These are phyloP conservation scores for Erithacus rubecula DNA, from an alignment of 2,797 vertebrate genomes.

Conservation along the genomic window DNA sequence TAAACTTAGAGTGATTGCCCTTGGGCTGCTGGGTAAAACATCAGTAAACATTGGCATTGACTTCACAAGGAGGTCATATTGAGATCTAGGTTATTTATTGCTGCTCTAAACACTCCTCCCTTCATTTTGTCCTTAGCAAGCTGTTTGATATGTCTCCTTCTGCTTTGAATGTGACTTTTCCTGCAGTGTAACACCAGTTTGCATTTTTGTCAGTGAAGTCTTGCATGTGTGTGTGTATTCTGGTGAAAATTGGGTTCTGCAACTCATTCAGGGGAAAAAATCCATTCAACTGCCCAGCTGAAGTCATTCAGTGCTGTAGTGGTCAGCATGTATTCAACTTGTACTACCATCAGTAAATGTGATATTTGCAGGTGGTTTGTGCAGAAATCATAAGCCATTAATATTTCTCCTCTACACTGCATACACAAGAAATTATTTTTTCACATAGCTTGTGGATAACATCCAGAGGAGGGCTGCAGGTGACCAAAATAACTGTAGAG, in stretches of 20 bases:
- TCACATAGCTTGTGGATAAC: background rate
- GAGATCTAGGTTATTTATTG: constrained; percentile 17
- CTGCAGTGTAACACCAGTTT: background rate
- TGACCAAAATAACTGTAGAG: background rate
- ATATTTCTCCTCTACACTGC: background rate
- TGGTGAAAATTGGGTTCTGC: background rate
- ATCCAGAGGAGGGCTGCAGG: background rate
- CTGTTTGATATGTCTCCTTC: background rate
- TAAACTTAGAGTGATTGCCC: background rate
- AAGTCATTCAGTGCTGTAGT: background rate
- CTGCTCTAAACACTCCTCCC: background rate
- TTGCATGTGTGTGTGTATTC: background rate
- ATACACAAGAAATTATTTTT: background rate
- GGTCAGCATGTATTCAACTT: background rate
- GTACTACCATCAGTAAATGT: background rate
- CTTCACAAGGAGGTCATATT: background rate
- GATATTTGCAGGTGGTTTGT: background rate
- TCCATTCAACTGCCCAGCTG: background rate
- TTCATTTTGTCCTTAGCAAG: background rate
- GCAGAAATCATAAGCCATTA: background rate
- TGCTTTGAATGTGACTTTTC: background rate
- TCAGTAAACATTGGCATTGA: constrained; percentile 25
- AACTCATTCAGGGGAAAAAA: background rate
- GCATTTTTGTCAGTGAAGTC: background rate
- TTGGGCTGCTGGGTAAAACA: background rate